phyloP scores from a whole-genome alignment of 2,113 vertebrate species.

The Pogona vitticeps region DNA sequence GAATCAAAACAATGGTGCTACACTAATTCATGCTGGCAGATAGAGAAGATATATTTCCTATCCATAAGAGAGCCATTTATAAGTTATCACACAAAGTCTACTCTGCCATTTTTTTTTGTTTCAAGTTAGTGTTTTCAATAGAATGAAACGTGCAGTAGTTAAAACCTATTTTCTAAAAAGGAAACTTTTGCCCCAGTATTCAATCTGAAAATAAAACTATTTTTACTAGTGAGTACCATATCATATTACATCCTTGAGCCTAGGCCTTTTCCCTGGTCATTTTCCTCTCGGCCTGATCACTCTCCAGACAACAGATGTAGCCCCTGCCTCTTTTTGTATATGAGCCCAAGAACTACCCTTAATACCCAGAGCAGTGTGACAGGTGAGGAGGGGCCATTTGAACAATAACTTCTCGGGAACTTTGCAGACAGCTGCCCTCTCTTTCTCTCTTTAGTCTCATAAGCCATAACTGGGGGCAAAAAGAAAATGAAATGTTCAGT shows the following conservation, averaged over 20 bases:
- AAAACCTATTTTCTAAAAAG: neutral
- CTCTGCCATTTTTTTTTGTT: neutral
- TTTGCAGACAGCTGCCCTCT: conserved; percentile 25
- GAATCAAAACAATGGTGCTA: neutral
- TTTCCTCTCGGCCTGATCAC: neutral
- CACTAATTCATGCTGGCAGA: neutral
- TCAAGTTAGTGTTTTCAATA: neutral
- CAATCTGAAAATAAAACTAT: neutral
- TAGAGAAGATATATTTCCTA: neutral
- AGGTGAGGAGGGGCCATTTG: neutral
- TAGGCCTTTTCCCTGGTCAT: conserved; percentile 3
- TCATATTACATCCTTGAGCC: neutral
- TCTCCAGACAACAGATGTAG: neutral
- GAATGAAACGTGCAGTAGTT: neutral
- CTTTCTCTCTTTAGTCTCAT: neutral
- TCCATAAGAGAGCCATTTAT: neutral
- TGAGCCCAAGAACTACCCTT: neutral
- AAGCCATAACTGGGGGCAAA: conserved; percentile 54
- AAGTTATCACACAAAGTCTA: neutral
- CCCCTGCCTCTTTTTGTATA: neutral
- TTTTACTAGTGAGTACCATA: neutral
- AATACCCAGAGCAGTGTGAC: neutral
- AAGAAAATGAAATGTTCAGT: conserved; percentile 29
- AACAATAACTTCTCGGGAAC: conserved; percentile 16
- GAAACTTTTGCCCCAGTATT: neutral